A percentile compares a stretch with the other conserved stretches of the same genome.
Conservation (phyloP, 2,888 invertebrate species). For the Pandemis corylana region DNA sequence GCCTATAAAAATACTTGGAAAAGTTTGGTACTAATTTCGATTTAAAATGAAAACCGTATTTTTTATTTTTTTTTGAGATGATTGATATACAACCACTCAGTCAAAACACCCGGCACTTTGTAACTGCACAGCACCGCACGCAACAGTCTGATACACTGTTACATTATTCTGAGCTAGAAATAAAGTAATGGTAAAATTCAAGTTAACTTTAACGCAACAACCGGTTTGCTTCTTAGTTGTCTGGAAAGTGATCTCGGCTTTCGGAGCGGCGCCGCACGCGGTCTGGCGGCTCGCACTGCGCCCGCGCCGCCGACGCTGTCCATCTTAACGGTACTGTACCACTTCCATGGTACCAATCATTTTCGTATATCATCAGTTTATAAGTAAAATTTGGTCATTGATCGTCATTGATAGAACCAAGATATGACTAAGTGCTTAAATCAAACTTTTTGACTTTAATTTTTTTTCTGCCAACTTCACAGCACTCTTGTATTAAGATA, state of each 20-base stretch:
- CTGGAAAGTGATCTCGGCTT: conserved; percentile 9
- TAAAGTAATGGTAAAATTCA: background rate
- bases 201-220: conserved; percentile 8
- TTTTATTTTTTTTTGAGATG: background rate
- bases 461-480: too few relatives aligned
- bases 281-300: conserved; percentile 15
- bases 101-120: conserved; percentile 55
- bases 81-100: conserved; percentile 12
- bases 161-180: conserved; percentile 14
- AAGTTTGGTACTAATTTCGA: conserved; percentile 8
- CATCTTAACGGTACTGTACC: conserved; percentile 38
- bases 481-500: too few relatives aligned
- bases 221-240: conserved; percentile 17
- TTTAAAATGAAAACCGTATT: background rate
- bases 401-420: background rate
- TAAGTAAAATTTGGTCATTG: background rate
- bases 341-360: conserved; percentile 32
- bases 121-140: background rate
- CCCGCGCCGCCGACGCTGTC: conserved; percentile 30
- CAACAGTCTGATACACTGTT: background rate
- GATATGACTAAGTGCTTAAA: too few relatives aligned
- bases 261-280: conserved; percentile 15
- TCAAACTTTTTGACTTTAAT: too few relatives aligned
- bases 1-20: conserved; percentile 1
- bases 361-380: background rate